Evolutionary conservation across 2,888 invertebrate species (phyloP), one percentile per base, ranked within the genome.

Genomic region (Cephus pygmeus): DNA sequence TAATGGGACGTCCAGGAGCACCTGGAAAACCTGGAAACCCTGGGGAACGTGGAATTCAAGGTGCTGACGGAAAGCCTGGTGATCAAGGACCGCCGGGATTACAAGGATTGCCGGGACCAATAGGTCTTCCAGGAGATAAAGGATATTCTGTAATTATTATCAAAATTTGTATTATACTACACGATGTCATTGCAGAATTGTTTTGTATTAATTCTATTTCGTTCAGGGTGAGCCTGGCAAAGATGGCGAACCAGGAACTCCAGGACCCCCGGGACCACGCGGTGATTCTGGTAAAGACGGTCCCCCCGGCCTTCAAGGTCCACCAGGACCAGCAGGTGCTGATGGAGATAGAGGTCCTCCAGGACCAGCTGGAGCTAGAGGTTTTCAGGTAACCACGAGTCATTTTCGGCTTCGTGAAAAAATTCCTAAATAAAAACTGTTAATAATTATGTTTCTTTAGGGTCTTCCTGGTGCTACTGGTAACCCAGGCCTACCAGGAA

Each of bases 61-160:
- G 97, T 12, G 95, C 96, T 78, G 97, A 97, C 91, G 97, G 97
- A 11, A 96, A 96, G 88, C 94, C 96, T 23, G 98, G 98, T 34
- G 97, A 97, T 87, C 95, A 95, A 86, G 97, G 97, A 73, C 92
- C 94, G 23, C 95, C 95, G 88, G 97, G 97, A 30, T 92, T 96
- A 33, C 95, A 96, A 92, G 98, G 98, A 56, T 92, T 96, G 31
- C 96, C 96, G 73, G 97, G 97, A 74, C 93, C 95, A 3, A 93
- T 96, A 86, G 97, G 97, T 75, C 93, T 94, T 33, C 94, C 95
- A n/a, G 97, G 97, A 81, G 96, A 96, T 87, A 94, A 95, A 89
- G 96, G 96, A 83, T 92, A 95, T 84, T 93, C 94, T 83, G 96
- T 95, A 92, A 92, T 91, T 87, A 77, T 73, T 33, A 23, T 23